A percentile compares a stretch with the other conserved stretches of the same genome.
These are phyloP conservation scores for Blastobasis lacticolella DNA, from an alignment of 2,888 invertebrate species.

Conservation along the genomic window DNA sequence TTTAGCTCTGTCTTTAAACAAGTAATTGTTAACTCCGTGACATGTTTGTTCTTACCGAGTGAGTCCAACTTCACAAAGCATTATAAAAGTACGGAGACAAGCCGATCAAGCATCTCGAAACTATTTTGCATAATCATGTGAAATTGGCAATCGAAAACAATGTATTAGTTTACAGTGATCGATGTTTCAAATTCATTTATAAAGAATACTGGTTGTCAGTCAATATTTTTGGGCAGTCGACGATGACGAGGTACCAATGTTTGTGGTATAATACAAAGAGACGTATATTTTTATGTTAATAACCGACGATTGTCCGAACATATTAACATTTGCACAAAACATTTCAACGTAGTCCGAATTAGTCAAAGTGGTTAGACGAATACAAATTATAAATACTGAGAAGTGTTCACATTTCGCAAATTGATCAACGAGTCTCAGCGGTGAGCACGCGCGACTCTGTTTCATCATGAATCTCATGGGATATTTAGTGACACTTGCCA, in stretches of 20 bases:
- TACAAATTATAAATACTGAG: constrained; percentile 39
- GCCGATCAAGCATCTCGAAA: too few relatives aligned
- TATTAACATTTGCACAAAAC: constrained; percentile 38
- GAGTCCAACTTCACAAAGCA: too few relatives aligned
- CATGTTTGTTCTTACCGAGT: too few relatives aligned
- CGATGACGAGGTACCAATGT: neutral
- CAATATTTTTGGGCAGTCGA: neutral
- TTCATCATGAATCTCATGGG: constrained; percentile 28
- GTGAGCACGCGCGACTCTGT: constrained; percentile 1
- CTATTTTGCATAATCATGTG: neutral
- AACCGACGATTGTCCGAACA: constrained; percentile 21
- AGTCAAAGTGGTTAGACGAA: constrained; percentile 28
- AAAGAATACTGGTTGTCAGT: neutral
- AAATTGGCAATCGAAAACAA: neutral
- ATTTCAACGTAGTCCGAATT: constrained; percentile 25
- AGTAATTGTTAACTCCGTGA: neutral
- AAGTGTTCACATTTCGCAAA: constrained; percentile 16
- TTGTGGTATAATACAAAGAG: neutral
- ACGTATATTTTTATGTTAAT: constrained; percentile 33
- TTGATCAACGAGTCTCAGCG: constrained; percentile 13
- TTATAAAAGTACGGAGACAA: too few relatives aligned
- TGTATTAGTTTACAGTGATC: constrained; percentile 2
- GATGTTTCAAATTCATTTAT: constrained; percentile 11
- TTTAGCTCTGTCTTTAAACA: neutral
- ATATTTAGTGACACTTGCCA: constrained; percentile 30